phyloP scores from a whole-genome alignment of 2,888 invertebrate species.

The Tuberolachnus salignus region DNA sequence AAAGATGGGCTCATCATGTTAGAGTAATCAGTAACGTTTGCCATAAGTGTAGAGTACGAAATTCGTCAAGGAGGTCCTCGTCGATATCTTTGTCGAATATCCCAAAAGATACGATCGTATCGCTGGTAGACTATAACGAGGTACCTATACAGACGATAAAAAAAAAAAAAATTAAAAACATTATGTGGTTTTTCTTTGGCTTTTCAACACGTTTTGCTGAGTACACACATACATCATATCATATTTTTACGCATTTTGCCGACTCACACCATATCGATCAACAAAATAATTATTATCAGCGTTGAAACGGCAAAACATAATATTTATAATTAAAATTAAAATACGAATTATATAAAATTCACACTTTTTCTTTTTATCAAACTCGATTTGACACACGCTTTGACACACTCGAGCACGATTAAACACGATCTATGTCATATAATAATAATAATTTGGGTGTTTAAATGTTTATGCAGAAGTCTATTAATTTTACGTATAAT shows the following conservation, averaged over 20 bases:
- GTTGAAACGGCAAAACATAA: background rate
- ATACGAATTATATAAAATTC: background rate
- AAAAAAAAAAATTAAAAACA: constrained; percentile 34
- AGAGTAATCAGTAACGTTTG: constrained; percentile 59
- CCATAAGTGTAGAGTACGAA: constrained; percentile 58
- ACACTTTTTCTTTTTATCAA: too few species aligned
- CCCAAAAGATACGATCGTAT: constrained; percentile 49
- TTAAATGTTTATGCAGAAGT: too few species aligned
- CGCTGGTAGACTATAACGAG: constrained; percentile 39
- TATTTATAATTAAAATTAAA: background rate
- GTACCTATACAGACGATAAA: constrained; percentile 34
- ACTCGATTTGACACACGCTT: too few species aligned
- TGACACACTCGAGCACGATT: constrained; percentile 14
- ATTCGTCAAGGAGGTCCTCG: constrained; percentile 43
- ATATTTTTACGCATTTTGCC: constrained; percentile 1
- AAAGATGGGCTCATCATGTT: constrained; percentile 60
- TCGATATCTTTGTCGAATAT: constrained; percentile 41
- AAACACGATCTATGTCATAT: too few species aligned
- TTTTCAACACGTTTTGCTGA: constrained; percentile 49
- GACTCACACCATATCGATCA: constrained; percentile 3
- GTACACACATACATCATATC: constrained; percentile 4
- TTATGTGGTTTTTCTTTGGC: constrained; percentile 32
- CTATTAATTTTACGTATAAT: too few species aligned
- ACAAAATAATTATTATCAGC: background rate
- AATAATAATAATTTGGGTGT: too few species aligned